Conservation (phyloP, 2,888 invertebrate species). For the Latrodectus elegans region DNA sequence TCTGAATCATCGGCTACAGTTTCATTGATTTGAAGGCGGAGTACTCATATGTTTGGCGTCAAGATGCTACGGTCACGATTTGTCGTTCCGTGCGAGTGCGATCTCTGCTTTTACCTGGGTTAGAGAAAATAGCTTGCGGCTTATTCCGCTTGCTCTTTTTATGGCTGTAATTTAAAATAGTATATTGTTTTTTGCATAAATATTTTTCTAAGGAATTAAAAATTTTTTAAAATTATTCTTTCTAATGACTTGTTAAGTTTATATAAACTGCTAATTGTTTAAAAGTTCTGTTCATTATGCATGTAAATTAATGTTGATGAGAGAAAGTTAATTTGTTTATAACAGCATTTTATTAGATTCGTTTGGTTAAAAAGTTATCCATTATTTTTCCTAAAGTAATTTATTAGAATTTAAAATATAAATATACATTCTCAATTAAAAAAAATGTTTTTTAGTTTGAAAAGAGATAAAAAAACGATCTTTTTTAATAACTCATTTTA, state of each 20-base stretch:
- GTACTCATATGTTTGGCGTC: constrained; percentile 56
- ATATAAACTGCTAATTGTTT: too few species aligned
- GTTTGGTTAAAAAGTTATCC: too few species aligned
- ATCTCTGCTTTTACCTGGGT: neutral
- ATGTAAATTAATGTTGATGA: too few species aligned
- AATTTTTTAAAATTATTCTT: neutral
- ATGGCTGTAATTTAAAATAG: neutral
- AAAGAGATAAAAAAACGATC: too few species aligned
- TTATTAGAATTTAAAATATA: too few species aligned
- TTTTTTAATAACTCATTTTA: too few species aligned
- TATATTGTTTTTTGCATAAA: neutral
- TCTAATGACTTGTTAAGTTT: neutral
- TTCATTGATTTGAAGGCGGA: constrained; percentile 61
- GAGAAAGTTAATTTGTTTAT: too few species aligned
- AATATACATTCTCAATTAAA: too few species aligned
- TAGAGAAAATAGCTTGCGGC: neutral
- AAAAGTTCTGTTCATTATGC: too few species aligned
- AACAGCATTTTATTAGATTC: too few species aligned
- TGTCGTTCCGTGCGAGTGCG: neutral
- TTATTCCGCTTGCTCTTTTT: neutral
- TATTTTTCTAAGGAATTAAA: neutral
- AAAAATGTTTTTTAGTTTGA: too few species aligned
- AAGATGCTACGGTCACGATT: neutral
- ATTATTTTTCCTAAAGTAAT: too few species aligned
- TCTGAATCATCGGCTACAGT: constrained; percentile 42